Evolutionary conservation across 1,140 invertebrate species (phyloP), one percentile per base, ranked within the genome.

Genomic region (Eriocheir sinensis): DNA sequence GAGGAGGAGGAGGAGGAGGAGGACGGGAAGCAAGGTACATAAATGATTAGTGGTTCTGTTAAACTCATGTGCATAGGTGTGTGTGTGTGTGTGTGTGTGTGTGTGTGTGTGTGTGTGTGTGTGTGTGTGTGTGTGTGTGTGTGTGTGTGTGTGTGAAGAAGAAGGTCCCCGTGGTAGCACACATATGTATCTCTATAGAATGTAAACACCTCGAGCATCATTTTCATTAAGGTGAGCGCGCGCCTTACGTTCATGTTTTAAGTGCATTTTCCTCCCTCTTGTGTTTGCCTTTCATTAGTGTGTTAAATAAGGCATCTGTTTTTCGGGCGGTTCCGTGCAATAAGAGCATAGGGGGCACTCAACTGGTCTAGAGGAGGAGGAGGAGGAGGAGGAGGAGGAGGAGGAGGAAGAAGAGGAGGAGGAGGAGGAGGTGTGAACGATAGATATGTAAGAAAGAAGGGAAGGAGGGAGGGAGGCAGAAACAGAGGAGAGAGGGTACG

Each of bases 251-350:
- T 72, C 60, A 72, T 72, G 60, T 72, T 72, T n/a, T 72, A 72
- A 72, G 60, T 72, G 60, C 60, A 72, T 72, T 72, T 72, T 72
- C 60, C 27, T 72, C 60, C 60, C 60, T 4, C 60, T 21, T 72
- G 21, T 72, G 60, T 72, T 72, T 72, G 60, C 60, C 60, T 72
- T 72, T 72, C 60, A 72, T 72, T 72, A 72, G 12, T 72, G 60
- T 72, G 60, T 72, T 72, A 72, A 72, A 72, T 72, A 72, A 72
- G 60, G 60, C 60, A 72, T 72, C 60, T 72, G 60, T 72, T 72
- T 72, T 72, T 72, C 27, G n/a, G 27, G 60, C 60, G n/a, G n/a
- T 72, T 72, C n/a, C 27, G n/a, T 72, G 60, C 60, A 72, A 72
- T 72, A 72, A 72, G 60, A 72, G 60, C 60, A 72, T 72, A 72